These are phyloP conservation scores for Tinea pellionella DNA, from an alignment of 2,888 invertebrate genomes.

Conservation along the genomic window DNA sequence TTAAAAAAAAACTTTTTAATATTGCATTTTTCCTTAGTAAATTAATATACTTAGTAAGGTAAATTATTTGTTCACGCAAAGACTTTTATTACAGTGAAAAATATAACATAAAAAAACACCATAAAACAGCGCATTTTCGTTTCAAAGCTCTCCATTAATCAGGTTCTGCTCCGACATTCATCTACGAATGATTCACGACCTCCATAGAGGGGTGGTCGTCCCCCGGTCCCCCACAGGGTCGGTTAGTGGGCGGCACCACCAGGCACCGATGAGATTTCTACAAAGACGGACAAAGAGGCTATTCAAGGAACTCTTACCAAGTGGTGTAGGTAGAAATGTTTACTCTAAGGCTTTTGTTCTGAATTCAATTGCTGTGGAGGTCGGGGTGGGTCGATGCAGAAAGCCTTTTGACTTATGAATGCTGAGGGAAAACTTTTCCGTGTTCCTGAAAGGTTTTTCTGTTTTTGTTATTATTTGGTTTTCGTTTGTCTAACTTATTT, in stretches of 20 bases:
- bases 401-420: background rate
- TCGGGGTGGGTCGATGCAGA: background rate
- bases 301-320: background rate
- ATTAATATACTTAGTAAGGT: no score
- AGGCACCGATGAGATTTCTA: constrained; percentile 1
- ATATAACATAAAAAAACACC: background rate
- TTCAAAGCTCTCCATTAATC: constrained; percentile 3
- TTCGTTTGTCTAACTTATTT: no score
- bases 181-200: constrained; percentile 7
- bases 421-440: background rate
- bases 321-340: background rate
- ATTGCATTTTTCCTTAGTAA: no score
- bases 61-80: no score
- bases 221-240: constrained; percentile 6
- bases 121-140: background rate
- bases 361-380: background rate
- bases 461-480: no score
- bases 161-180: constrained; percentile 4
- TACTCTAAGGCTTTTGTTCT: background rate
- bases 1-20: no score
- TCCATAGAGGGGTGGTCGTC: background rate
- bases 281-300: constrained; percentile 6
- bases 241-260: background rate
- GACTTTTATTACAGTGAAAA: no score
- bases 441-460: background rate